These are phyloP conservation scores for Leptopilina boulardi DNA, from an alignment of 1,140 invertebrate genomes.

Conservation along the genomic window DNA sequence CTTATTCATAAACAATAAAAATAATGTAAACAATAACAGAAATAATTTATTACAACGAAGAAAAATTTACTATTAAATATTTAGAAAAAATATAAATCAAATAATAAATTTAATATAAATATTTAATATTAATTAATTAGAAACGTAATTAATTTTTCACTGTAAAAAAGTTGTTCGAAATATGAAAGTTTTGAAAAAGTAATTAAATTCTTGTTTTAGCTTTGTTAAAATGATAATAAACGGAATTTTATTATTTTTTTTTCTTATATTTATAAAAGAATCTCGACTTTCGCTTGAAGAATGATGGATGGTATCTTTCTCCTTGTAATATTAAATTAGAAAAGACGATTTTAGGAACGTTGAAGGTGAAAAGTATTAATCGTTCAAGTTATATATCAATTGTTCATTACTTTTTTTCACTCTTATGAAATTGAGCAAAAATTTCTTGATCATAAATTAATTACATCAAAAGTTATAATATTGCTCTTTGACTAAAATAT, in stretches of 20 bases:
- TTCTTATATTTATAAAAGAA: background rate
- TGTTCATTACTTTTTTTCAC: background rate
- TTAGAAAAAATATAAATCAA: too few relatives aligned
- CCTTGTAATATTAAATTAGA: conserved; percentile 9
- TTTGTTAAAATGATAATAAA: background rate
- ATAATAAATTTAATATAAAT: too few relatives aligned
- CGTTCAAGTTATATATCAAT: background rate
- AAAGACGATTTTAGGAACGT: background rate
- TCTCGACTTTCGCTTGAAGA: background rate
- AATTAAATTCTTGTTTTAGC: background rate
- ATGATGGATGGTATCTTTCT: conserved; percentile 5
- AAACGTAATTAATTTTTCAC: too few relatives aligned
- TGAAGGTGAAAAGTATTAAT: conserved; percentile 13
- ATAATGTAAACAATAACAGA: too few relatives aligned
- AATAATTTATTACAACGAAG: too few relatives aligned
- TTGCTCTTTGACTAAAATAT: background rate
- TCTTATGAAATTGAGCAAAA: too few relatives aligned
- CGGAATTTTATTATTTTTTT: background rate
- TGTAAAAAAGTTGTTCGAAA: too few relatives aligned
- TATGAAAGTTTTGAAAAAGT: background rate
- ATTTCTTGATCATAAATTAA: background rate
- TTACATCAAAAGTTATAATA: background rate
- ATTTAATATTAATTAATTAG: too few relatives aligned
- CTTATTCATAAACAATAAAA: too few relatives aligned
- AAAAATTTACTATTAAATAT: too few relatives aligned